Evolutionary conservation across 2,797 vertebrate genomes (phyloP).

Genomic region (Amazona finschi): DNA sequence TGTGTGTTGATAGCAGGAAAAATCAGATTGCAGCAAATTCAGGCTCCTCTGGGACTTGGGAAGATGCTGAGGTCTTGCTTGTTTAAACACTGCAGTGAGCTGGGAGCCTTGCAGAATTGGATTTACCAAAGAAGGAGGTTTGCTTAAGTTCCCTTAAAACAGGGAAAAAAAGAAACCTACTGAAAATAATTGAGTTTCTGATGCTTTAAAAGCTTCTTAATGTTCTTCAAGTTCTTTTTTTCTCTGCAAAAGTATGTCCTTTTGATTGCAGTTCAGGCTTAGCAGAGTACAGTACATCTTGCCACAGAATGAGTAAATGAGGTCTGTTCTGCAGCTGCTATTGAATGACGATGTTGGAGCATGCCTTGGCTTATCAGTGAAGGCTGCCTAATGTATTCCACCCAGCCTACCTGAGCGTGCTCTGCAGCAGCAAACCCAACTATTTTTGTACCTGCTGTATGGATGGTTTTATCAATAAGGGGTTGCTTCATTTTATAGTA

Average conservation of each 20-base stretch:
- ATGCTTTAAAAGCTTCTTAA: conserved; percentile 52
- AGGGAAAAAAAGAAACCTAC: neutral
- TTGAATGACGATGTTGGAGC: conserved; percentile 44
- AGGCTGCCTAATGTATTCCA: conserved; percentile 42
- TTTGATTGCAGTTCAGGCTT: conserved; percentile 48
- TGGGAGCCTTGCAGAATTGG: neutral
- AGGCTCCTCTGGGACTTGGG: neutral
- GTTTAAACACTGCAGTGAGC: conserved; percentile 1
- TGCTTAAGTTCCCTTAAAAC: conserved; percentile 26
- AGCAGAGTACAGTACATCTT: conserved; percentile 43
- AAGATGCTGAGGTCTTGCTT: conserved; percentile 1
- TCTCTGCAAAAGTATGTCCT: conserved; percentile 5
- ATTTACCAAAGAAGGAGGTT: neutral
- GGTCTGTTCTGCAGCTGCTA: conserved; percentile 45
- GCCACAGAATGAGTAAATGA: conserved; percentile 49
- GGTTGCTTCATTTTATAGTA: neutral
- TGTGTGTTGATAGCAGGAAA: neutral
- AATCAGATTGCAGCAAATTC: neutral
- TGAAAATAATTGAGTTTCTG: conserved; percentile 51
- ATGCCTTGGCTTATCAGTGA: conserved; percentile 43
- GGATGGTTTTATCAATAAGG: neutral
- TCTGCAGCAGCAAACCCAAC: conserved; percentile 10
- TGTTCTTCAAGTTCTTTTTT: conserved; percentile 35
- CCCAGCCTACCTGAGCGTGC: conserved; percentile 25
- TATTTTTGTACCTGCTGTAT: neutral